Evolutionary conservation across 2,888 invertebrate genomes (phyloP), one percentile per base, ranked within the genome.

Genomic region (Galeopsomyia nigrocyanea): DNA sequence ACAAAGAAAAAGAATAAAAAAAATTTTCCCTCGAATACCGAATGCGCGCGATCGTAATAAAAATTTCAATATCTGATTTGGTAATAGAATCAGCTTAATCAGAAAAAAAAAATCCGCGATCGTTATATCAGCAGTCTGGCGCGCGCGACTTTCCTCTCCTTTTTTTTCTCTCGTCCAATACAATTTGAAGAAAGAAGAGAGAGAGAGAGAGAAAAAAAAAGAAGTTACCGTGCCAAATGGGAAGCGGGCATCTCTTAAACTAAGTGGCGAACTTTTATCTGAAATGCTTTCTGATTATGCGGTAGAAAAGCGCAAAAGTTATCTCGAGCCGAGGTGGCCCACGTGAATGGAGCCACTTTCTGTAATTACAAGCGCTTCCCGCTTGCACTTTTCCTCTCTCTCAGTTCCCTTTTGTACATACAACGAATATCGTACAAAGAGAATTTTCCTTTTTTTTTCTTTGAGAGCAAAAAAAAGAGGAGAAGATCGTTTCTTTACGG

Each of bases 241-340:
- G 39, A 63, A 62, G 62, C 56, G 22, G 3, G 26, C 62, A 50
- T 67, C 60, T 68, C 51, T 73, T 73, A 58, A 68, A 64, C 47
- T 68, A 56, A 68, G 60, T 68, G 64, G 49, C 26, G 55, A 73
- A 73, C 64, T 73, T 68, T 68, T 72, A 68, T 72, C 68, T 68
- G 63, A 64, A 73, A 73, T 60, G 60, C 64, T 72, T 72, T 68
- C 63, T 63, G 60, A 68, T 64, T 64, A 68, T 68, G 72, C 53
- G 58, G 53, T 60, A 53, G 55, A 13, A 68, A 60, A 73, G 60
- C 64, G 64, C 47, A 68, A 68, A 68, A 73, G 64, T 68, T 73
- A 73, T 58, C 21, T 60, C 49, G 21, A 46, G 21, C 22, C 17
- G 26, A 68, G 64, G 39, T 13, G 10, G 39, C 39, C 55, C 64